phyloP scores from a whole-genome alignment of 2,113 vertebrate genomes.

The Cyanistes caeruleus region DNA sequence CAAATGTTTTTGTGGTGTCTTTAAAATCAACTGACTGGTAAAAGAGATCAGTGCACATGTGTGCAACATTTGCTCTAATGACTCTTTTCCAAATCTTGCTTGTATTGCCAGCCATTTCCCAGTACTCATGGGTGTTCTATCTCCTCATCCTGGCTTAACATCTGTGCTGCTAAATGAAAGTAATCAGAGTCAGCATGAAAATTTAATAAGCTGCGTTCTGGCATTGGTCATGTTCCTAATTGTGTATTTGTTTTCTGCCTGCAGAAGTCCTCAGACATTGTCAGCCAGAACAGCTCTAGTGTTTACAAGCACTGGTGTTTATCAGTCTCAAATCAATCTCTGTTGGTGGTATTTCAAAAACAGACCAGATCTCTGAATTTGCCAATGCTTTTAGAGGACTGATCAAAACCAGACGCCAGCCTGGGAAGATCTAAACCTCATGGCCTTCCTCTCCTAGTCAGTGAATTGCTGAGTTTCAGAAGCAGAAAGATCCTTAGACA shows the following conservation, averaged over 20 bases:
- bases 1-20: not conserved
- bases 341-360: not conserved
- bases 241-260: not conserved
- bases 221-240: not conserved
- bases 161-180: conserved; percentile 54
- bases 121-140: not conserved
- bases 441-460: not conserved
- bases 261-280: not conserved
- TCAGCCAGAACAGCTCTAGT: not conserved
- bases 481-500: not conserved
- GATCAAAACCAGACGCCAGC: not conserved
- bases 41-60: fast-evolving
- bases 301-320: not conserved
- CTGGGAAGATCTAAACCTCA: not conserved
- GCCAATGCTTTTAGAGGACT: not conserved
- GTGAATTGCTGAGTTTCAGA: not conserved
- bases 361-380: not conserved
- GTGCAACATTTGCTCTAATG: not conserved
- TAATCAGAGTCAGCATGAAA: conserved; percentile 42
- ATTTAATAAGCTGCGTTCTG: conserved; percentile 32
- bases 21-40: not conserved
- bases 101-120: not conserved
- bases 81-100: not conserved
- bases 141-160: conserved; percentile 1
- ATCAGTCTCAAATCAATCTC: not conserved